Evolutionary conservation across 2,888 invertebrate species (phyloP).

Genomic region (Morpho deidamia): DNA sequence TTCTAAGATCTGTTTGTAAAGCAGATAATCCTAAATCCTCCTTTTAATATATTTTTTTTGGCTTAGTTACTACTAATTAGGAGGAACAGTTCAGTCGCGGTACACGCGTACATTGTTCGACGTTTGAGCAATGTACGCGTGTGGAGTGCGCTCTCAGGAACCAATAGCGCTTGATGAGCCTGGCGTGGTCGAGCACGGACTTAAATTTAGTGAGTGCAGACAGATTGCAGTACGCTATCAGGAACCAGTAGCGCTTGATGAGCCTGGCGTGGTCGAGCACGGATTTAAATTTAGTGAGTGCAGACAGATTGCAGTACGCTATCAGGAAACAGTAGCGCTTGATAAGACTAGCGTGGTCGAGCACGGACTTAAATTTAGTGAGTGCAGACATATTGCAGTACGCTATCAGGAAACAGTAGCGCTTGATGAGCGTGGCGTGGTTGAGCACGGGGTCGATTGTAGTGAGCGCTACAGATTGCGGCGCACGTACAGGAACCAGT

Average conservation of each 20-base stretch:
- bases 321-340: not conserved
- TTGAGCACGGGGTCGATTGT: conserved; percentile 28
- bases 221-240: not conserved
- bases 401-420: not conserved
- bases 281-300: conserved; percentile 34
- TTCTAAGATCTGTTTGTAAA: no score
- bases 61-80: no score
- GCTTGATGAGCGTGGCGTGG: no score
- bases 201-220: conserved; percentile 18
- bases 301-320: conserved; percentile 8
- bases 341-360: not conserved
- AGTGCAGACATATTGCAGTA: conserved; percentile 18
- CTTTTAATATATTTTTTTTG: no score
- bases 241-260: not conserved
- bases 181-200: no score
- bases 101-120: no score
- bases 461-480: conserved; percentile 22
- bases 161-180: no score
- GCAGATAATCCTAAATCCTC: no score
- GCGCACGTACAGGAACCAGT: not conserved
- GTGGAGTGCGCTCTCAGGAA: no score
- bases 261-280: not conserved
- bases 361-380: conserved; percentile 32
- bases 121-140: no score
- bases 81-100: no score